Evolutionary conservation across 1,140 invertebrate genomes (phyloP).

Genomic region (Lasioglossum baleicum): DNA sequence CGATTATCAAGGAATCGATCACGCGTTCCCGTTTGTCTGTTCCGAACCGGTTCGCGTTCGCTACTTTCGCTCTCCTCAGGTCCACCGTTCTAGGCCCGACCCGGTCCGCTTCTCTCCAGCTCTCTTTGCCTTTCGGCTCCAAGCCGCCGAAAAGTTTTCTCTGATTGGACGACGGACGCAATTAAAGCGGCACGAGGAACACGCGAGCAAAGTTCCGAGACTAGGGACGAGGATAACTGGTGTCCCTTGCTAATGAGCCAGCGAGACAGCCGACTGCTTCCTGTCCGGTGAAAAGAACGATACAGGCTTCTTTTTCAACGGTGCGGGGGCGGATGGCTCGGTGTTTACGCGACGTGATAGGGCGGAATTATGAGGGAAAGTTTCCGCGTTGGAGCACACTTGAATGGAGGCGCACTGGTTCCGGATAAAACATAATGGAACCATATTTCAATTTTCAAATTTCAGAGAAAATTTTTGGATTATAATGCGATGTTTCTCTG

Average conservation of each 20-base stretch:
- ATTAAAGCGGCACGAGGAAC: conserved; percentile 58
- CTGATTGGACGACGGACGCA: conserved; percentile 60
- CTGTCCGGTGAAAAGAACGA: conserved; percentile 3
- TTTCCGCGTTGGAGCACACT: background rate
- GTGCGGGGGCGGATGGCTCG: background rate
- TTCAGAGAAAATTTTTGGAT: too few species aligned
- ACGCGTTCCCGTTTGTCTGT: conserved; percentile 51
- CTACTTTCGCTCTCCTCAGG: conserved; percentile 2
- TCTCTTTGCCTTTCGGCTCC: background rate
- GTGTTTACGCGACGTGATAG: background rate
- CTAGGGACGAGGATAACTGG: background rate
- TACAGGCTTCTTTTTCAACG: background rate
- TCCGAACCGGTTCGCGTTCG: conserved; percentile 26
- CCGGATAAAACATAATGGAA: too few species aligned
- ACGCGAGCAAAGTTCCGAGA: conserved; percentile 46
- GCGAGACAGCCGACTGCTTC: background rate
- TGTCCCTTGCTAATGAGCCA: conserved; percentile 24
- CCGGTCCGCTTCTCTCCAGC: background rate
- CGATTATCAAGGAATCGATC: conserved; percentile 67
- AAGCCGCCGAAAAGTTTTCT: conserved; percentile 55
- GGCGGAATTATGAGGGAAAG: conserved; percentile 1
- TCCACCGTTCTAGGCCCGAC: too few species aligned
- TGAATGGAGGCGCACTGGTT: background rate
- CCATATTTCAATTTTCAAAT: too few species aligned
- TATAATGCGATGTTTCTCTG: too few species aligned